These are phyloP conservation scores for Lepidocolaptes lacrymiger DNA, from an alignment of 2,797 vertebrate species.

Conservation along the genomic window DNA sequence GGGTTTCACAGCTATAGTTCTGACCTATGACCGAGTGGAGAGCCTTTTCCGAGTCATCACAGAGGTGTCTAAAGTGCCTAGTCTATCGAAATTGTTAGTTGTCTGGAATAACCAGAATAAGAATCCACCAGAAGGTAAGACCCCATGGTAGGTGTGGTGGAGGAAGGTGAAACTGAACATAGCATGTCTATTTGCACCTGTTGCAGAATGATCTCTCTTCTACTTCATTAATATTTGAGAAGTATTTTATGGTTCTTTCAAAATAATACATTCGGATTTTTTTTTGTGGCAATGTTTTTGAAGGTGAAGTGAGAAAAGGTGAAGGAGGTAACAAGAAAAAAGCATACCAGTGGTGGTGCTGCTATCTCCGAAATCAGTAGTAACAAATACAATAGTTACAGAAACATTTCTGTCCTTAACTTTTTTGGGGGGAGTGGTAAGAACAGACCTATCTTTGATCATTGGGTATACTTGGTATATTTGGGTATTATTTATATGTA, in stretches of 20 bases:
- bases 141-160: not conserved
- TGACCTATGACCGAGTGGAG: slow-evolving; percentile 97
- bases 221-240: not conserved
- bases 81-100: slow-evolving; percentile 93
- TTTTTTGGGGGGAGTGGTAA: not conserved
- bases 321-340: not conserved
- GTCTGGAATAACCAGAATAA: slow-evolving; percentile 99
- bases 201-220: not conserved
- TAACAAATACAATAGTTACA: not conserved
- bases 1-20: slow-evolving; percentile 95
- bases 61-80: slow-evolving; percentile 96
- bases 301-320: not conserved
- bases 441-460: not conserved
- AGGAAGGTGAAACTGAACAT: not conserved
- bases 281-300: not conserved
- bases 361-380: not conserved
- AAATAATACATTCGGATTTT: not conserved
- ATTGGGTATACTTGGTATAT: not conserved
- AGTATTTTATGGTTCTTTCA: not conserved
- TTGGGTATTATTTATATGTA: not conserved
- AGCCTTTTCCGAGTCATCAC: slow-evolving; percentile 98
- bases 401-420: not conserved
- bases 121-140: slow-evolving; percentile 93
- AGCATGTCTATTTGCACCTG: not conserved
- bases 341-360: not conserved